Evolutionary conservation across 2,113 vertebrate species (phyloP).

Genomic region (Prochilodus magdalenae): DNA sequence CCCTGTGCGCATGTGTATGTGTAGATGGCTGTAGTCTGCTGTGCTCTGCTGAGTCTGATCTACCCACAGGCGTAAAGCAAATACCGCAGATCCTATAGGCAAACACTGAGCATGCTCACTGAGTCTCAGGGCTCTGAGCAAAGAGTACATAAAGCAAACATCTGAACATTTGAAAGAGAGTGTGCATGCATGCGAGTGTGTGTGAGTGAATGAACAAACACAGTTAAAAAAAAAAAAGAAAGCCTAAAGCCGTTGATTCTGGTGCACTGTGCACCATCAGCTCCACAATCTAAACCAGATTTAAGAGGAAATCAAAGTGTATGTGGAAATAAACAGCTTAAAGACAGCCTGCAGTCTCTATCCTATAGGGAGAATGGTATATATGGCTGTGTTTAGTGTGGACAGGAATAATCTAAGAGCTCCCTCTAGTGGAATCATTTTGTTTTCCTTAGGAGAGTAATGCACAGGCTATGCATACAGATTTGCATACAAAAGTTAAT

Average conservation of each 20-base stretch:
- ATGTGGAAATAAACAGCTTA: conserved; percentile 23
- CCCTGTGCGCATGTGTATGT: conserved; percentile 24
- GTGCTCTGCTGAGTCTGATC: conserved; percentile 39
- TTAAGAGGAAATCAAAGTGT: neutral
- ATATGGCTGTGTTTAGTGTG: neutral
- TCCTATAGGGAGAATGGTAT: neutral
- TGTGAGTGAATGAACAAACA: conserved; percentile 26
- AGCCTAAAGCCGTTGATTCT: neutral
- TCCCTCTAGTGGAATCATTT: conserved; percentile 30
- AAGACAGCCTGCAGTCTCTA: conserved; percentile 4
- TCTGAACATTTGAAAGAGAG: conserved; percentile 40
- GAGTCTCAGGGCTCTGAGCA: conserved; percentile 30
- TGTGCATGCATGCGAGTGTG: conserved; percentile 32
- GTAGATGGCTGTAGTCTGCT: conserved; percentile 15
- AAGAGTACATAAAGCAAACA: conserved; percentile 45
- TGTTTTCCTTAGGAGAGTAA: neutral
- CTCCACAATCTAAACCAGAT: neutral
- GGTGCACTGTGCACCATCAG: neutral
- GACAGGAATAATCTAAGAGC: neutral
- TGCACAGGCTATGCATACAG: neutral
- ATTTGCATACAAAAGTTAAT: too few species aligned
- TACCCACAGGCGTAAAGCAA: conserved; percentile 52
- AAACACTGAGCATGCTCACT: conserved; percentile 48
- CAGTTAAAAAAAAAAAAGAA: neutral
- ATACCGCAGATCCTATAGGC: conserved; percentile 46